These are phyloP conservation scores for Rhizoglyphus robini DNA, from an alignment of 1,140 invertebrate species.

Conservation along the genomic window DNA sequence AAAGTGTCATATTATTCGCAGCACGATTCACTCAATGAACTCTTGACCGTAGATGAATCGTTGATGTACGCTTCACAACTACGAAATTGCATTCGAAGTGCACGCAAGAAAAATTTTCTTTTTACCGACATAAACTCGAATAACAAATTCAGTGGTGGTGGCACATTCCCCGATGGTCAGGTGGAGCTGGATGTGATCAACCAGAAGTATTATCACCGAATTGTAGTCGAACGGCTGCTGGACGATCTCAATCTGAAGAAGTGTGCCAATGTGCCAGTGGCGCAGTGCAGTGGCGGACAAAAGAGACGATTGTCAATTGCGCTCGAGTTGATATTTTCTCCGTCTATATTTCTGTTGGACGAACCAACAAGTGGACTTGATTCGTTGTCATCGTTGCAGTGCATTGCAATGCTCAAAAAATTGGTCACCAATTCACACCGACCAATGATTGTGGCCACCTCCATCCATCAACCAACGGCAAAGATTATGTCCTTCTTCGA, in stretches of 20 bases:
- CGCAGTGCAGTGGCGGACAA: constrained; percentile 76
- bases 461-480: constrained; percentile 91
- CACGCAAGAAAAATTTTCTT: background rate
- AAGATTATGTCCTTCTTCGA: constrained; percentile 92
- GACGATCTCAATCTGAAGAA: constrained; percentile 54
- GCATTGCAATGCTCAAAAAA: constrained; percentile 55
- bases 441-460: constrained; percentile 58
- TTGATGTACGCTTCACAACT: constrained; percentile 85
- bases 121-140: background rate
- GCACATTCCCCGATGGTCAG: background rate
- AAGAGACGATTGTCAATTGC: constrained; percentile 82
- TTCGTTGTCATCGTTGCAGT: constrained; percentile 66
- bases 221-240: constrained; percentile 6
- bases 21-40: constrained; percentile 73
- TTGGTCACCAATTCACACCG: constrained; percentile 42
- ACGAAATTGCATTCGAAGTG: constrained; percentile 38
- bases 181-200: background rate
- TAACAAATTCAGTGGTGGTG: background rate
- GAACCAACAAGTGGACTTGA: constrained; percentile 80
- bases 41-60: constrained; percentile 72
- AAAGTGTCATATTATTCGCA: constrained; percentile 39
- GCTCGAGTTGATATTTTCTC: constrained; percentile 86
- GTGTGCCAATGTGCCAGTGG: constrained; percentile 59
- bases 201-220: background rate
- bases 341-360: constrained; percentile 91